phyloP scores from a whole-genome alignment of 1,140 invertebrate species.

The Odontomachus brunneus region DNA sequence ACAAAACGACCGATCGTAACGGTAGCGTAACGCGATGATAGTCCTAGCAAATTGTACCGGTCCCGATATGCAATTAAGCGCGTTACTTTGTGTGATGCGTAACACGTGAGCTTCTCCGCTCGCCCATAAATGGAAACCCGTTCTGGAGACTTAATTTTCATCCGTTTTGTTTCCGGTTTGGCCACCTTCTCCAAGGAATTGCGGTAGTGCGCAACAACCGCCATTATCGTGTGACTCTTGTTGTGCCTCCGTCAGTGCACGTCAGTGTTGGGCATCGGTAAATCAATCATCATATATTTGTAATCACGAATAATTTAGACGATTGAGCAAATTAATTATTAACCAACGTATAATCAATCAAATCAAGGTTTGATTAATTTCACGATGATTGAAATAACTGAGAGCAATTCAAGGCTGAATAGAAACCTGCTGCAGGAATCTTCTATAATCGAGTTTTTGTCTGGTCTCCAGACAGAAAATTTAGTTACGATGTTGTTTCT shows the following conservation, averaged over 20 bases:
- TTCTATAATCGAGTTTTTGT: no score
- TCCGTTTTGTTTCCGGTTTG: constrained; percentile 53
- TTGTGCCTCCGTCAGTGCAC: not conserved
- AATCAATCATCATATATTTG: no score
- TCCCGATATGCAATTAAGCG: constrained; percentile 61
- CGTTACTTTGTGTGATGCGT: constrained; percentile 20
- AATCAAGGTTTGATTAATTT: no score
- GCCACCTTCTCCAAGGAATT: constrained; percentile 28
- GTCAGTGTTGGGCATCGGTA: no score
- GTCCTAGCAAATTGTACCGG: constrained; percentile 48
- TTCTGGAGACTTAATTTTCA: constrained; percentile 63
- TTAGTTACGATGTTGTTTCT: no score
- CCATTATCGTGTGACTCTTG: not conserved
- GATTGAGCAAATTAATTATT: no score
- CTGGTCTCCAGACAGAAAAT: no score
- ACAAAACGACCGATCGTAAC: constrained; percentile 24
- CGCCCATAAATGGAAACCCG: constrained; percentile 43
- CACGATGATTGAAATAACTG: no score
- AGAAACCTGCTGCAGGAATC: no score
- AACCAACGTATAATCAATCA: no score
- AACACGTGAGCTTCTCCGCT: constrained; percentile 27
- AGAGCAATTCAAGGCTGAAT: no score
- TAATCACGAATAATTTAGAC: no score
- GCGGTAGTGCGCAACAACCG: constrained; percentile 18
- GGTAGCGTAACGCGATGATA: constrained; percentile 42